Evolutionary conservation across 2,797 vertebrate species (phyloP).

Genomic region (Enteromius mattozi): DNA sequence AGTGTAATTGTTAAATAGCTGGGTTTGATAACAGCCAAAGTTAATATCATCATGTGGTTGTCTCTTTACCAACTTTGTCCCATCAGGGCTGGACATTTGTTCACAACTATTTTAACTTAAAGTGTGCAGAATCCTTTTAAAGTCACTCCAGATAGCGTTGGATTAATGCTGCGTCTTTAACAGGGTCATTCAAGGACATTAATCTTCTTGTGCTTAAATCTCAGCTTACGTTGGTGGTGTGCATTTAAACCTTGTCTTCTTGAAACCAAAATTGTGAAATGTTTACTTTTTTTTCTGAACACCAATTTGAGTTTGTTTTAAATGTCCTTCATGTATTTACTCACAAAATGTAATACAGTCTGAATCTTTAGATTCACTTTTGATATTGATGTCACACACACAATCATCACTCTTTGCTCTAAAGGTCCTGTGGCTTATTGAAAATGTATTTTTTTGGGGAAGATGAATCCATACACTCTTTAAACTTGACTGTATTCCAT

Average conservation of each 20-base stretch:
- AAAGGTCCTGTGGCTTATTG: background rate
- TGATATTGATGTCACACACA: constrained; percentile 1
- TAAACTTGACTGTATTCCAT: background rate
- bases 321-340: background rate
- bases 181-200: background rate
- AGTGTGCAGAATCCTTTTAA: constrained; percentile 29
- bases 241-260: background rate
- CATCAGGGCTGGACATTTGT: background rate
- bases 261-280: background rate
- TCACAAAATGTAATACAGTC: background rate
- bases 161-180: constrained; percentile 15
- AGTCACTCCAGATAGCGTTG: background rate
- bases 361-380: background rate
- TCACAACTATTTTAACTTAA: background rate
- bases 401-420: background rate
- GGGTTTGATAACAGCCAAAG: too few relatives aligned
- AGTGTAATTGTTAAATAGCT: background rate
- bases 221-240: background rate
- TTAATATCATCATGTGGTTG: background rate
- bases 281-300: background rate
- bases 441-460: background rate
- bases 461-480: background rate
- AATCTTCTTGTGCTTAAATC: constrained; percentile 26
- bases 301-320: background rate
- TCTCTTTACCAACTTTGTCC: background rate